Base-by-base conservation (phyloP, 2,888 invertebrate genomes). In the Lordiphosa fenestrarum region DNA sequence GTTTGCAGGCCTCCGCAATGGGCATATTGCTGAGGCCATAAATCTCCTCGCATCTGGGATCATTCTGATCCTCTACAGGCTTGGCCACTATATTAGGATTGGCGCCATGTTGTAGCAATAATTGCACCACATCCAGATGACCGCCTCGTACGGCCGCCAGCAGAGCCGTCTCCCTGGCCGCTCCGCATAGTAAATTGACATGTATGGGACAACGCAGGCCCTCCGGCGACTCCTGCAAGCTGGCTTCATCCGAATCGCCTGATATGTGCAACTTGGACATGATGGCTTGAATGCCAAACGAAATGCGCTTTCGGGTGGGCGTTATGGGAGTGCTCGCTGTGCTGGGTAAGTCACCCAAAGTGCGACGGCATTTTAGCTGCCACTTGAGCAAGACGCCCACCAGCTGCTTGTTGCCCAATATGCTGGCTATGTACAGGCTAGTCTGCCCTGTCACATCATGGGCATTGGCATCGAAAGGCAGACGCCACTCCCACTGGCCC, bases 381-480 rank as follows among this genome's bases (percentile, higher is more conserved):
- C 94, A 94, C 82, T 93, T 93, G 19, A 97, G 91, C 65, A 98
- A 91, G 6, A 94, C 91, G 66, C 95, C 94, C 0, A 96, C 93
- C 49, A 97, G 92, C 59, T 94, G 93, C 60, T 93, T 91, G 88
- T 96, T 96, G 15, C 96, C 96, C 53, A 95, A 92, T 59, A 95
- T 92, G 87, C 96, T 94, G 9, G 98, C 96, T 63, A 97, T 93
- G 89, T 98, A 98, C 9, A 99, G 91, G 52, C 97, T 94, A 65
- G 94, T 98, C 90, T 98, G 97, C 0, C 96, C 96, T 25, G 95
- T 95, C 3, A 95, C 95, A 90, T 97, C 97, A 71, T 94, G 93
- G 41, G 95, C 94, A 90, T 99, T 99, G 47, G 98, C 92, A 90
- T 98, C 98, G 87, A 98, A 97, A n/a, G 97, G 94, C 88, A 95